These are phyloP conservation scores for Hylaea fasciaria DNA, from an alignment of 2,888 invertebrate genomes.

Conservation along the genomic window DNA sequence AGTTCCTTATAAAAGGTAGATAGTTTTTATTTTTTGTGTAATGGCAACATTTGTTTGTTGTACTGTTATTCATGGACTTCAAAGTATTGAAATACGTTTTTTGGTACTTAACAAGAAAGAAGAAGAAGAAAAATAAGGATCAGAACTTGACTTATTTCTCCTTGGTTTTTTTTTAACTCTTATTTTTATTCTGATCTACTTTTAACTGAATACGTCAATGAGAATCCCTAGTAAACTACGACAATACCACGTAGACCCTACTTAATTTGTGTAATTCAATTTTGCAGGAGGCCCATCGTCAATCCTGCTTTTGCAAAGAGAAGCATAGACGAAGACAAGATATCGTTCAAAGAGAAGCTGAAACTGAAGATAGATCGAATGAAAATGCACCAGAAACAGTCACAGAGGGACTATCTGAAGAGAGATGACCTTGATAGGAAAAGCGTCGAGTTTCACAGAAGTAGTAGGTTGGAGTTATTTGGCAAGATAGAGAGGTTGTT, in stretches of 20 bases:
- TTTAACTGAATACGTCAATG: no score
- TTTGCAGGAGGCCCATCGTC: conserved; percentile 62
- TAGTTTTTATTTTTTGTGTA: conserved; percentile 4
- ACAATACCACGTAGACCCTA: no score
- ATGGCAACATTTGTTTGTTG: not conserved
- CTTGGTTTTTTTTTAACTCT: no score
- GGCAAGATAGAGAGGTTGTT: conserved; percentile 86
- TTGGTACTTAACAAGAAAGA: no score
- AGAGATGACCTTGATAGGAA: conserved; percentile 57
- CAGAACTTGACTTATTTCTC: no score
- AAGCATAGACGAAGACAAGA: conserved; percentile 55
- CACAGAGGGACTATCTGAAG: conserved; percentile 59
- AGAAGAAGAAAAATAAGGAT: no score
- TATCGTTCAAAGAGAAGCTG: conserved; percentile 69
- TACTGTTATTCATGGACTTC: no score
- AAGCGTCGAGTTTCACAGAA: conserved; percentile 83
- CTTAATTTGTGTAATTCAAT: no score
- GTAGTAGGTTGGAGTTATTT: conserved; percentile 86
- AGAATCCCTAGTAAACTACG: no score
- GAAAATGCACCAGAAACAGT: conserved; percentile 68
- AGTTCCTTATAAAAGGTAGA: conserved; percentile 68
- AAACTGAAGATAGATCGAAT: conserved; percentile 66
- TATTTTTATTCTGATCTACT: no score
- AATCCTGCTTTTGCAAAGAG: conserved; percentile 75
- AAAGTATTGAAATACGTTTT: no score